Conservation (phyloP, 2,113 vertebrate genomes). For the Plecotus auritus region DNA sequence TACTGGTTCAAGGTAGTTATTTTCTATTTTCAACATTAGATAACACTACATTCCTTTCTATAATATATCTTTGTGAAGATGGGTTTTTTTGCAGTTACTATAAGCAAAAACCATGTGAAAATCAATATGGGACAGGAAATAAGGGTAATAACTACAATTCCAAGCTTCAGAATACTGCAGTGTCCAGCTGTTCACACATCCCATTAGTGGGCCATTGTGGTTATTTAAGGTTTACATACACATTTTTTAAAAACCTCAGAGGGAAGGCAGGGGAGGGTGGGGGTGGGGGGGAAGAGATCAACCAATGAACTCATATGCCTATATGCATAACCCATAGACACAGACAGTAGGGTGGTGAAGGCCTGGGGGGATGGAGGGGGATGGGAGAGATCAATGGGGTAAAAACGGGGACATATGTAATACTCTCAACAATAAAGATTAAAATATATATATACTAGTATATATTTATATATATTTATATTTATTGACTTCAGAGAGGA, state of each 20-base stretch:
- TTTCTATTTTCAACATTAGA: neutral
- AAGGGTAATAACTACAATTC: neutral
- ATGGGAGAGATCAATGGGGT: no score
- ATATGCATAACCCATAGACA: no score
- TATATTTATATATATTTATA: no score
- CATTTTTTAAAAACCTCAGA: neutral
- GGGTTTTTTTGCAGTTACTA: neutral
- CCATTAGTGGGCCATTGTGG: neutral
- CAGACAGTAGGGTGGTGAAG: no score
- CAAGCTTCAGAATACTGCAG: neutral
- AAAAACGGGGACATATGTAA: no score
- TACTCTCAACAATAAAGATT: no score
- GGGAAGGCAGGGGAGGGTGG: no score
- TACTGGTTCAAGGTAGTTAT: neutral
- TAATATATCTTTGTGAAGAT: neutral
- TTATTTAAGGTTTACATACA: constrained; percentile 4
- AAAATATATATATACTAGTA: no score
- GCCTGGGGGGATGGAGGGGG: no score
- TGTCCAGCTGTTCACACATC: neutral
- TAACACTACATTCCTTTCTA: neutral
- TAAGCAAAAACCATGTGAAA: neutral
- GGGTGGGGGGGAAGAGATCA: no score
- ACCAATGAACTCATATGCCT: no score
- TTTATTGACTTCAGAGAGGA: no score
- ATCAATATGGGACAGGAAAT: neutral